Conservation (phyloP, 2,113 vertebrate species). For the Anolis sagrei region DNA sequence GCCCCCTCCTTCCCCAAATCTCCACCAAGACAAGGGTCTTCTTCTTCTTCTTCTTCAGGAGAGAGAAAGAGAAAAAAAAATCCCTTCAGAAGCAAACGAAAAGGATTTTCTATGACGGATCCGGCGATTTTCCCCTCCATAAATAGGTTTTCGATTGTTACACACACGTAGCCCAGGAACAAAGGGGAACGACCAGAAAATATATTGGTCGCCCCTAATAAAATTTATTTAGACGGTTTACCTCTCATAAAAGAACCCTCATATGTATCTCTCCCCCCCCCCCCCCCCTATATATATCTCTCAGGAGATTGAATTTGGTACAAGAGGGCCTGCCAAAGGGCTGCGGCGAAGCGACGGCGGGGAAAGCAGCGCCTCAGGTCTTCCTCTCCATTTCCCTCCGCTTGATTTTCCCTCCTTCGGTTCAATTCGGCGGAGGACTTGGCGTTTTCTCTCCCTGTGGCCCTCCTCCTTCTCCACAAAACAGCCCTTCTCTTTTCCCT, state of each 20-base stretch:
- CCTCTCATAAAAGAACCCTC: conserved; percentile 80
- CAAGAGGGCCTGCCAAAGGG: conserved; percentile 81
- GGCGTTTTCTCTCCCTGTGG: not conserved
- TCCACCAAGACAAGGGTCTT: conserved; percentile 79
- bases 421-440: too few relatives aligned
- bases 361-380: conserved; percentile 59
- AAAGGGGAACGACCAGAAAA: conserved; percentile 84
- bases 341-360: conserved; percentile 63
- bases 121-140: conserved; percentile 86
- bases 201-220: conserved; percentile 88
- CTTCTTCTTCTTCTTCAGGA: conserved; percentile 54
- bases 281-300: too few relatives aligned
- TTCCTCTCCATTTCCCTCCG: too few relatives aligned
- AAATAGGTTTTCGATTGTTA: conserved; percentile 91
- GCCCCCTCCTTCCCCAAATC: conserved; percentile 77
- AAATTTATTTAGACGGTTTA: conserved; percentile 92
- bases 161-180: conserved; percentile 86
- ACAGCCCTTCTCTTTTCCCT: not conserved
- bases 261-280: too few relatives aligned
- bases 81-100: conserved; percentile 82
- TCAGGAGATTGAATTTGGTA: conserved; percentile 88
- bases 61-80: conserved; percentile 65
- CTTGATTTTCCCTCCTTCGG: too few relatives aligned
- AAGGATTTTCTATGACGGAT: conserved; percentile 88
- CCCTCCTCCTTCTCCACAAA: conserved; percentile 23